phyloP scores from a whole-genome alignment of 1,140 invertebrate species.

The Eupeodes corollae region DNA sequence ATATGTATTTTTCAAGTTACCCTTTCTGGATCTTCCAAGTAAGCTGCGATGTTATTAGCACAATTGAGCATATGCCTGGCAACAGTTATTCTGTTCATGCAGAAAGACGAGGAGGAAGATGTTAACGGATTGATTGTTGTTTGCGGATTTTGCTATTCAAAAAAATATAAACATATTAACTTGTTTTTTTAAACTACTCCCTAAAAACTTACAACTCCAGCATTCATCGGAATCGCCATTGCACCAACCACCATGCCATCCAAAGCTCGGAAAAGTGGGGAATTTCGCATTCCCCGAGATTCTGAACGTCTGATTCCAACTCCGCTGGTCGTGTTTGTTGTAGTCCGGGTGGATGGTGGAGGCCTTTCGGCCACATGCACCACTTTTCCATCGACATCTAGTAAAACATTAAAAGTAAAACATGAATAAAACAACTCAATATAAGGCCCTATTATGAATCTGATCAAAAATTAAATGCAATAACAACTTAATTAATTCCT shows the following conservation, averaged over 20 bases:
- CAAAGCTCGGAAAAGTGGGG: slow-evolving; percentile 28
- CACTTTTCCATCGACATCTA: slow-evolving; percentile 85
- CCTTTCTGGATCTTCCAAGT: slow-evolving; percentile 30
- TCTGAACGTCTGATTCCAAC: slow-evolving; percentile 10
- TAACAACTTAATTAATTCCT: too few relatives aligned
- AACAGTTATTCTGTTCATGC: slow-evolving; percentile 36
- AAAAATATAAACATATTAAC: not conserved
- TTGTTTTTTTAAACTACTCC: not conserved
- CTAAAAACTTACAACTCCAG: slow-evolving; percentile 12
- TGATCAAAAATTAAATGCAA: slow-evolving; percentile 1
- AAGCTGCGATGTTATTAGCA: slow-evolving; percentile 34
- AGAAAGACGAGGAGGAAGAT: slow-evolving; percentile 32
- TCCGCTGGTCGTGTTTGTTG: slow-evolving; percentile 27
- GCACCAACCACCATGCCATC: slow-evolving; percentile 43
- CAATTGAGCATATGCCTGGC: slow-evolving; percentile 36
- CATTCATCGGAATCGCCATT: slow-evolving; percentile 42
- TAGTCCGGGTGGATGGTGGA: slow-evolving; percentile 42
- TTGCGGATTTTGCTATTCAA: slow-evolving; percentile 5
- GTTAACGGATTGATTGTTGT: slow-evolving; percentile 13
- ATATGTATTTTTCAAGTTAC: slow-evolving; percentile 9
- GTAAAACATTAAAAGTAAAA: not conserved
- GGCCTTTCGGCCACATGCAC: slow-evolving; percentile 86
- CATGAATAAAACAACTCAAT: not conserved
- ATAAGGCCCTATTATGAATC: too few relatives aligned
- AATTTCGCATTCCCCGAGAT: slow-evolving; percentile 26